Conservation (phyloP, 1,140 invertebrate species). For the Aphelinus certus region DNA sequence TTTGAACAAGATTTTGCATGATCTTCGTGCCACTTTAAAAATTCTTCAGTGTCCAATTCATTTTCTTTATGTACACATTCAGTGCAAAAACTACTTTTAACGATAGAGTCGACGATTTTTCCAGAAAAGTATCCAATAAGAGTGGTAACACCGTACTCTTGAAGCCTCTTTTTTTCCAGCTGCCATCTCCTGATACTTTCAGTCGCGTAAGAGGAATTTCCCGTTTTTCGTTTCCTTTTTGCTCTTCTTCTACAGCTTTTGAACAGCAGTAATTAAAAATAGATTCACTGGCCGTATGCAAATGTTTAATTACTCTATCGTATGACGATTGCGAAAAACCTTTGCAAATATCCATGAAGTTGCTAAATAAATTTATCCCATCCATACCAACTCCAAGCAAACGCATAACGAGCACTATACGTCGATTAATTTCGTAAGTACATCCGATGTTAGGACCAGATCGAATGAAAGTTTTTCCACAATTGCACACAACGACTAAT, state of each 20-base stretch:
- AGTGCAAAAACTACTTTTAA: conserved; percentile 43
- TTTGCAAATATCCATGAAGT: conserved; percentile 38
- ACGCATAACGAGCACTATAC: conserved; percentile 41
- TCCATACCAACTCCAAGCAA: conserved; percentile 40
- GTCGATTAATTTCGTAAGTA: conserved; percentile 42
- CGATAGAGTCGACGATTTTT: conserved; percentile 43
- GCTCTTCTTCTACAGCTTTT: conserved; percentile 21
- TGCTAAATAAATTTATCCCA: conserved; percentile 41
- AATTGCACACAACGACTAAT: not conserved
- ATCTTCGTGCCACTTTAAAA: conserved; percentile 35
- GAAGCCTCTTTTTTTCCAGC: conserved; percentile 40
- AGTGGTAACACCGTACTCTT: conserved; percentile 38
- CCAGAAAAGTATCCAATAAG: conserved; percentile 44
- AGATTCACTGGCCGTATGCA: too few species aligned
- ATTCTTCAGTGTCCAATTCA: conserved; percentile 33
- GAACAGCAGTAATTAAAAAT: not conserved
- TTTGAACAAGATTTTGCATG: too few species aligned
- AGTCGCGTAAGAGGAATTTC: conserved; percentile 24
- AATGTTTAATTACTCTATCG: too few species aligned
- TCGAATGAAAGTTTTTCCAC: not conserved
- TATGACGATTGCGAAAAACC: not conserved
- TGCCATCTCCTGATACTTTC: conserved; percentile 40
- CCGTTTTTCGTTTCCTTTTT: conserved; percentile 15
- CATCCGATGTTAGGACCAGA: not conserved
- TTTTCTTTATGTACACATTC: conserved; percentile 36